phyloP scores from a whole-genome alignment of 92 coral and sea anemone genomes.

The Umimayanthus chanpuru region DNA sequence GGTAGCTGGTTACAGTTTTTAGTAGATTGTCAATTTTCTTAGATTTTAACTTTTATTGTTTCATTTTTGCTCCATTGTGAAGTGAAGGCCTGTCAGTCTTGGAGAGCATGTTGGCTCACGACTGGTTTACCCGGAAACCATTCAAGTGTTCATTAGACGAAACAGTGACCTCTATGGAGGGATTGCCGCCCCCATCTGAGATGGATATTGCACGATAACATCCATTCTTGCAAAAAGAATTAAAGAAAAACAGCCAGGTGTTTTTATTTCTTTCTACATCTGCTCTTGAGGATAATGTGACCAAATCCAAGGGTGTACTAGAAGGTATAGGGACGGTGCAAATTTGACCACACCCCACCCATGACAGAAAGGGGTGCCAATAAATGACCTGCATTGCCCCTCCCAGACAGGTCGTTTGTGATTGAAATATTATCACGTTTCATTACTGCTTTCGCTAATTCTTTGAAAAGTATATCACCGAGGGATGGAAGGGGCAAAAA shows the following conservation, averaged over 20 bases:
- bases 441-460: not conserved
- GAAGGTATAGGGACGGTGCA: not conserved
- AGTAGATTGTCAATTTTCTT: not conserved
- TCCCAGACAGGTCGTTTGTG: not conserved
- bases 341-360: conserved; percentile 31
- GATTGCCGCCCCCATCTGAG: conserved; percentile 24
- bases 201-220: conserved; percentile 18
- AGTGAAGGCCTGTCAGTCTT: conserved; percentile 13
- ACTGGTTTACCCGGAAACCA: conserved; percentile 32
- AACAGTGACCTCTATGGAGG: conserved; percentile 7
- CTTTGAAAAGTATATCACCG: not conserved
- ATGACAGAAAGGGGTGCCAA: not conserved
- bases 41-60: not conserved
- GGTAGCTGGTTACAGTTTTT: not conserved
- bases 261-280: conserved; percentile 11
- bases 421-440: not conserved
- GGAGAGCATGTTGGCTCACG: not conserved
- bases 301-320: not conserved
- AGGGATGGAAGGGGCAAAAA: not conserved
- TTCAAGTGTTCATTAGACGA: conserved; percentile 12
- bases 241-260: conserved; percentile 32
- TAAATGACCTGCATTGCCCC: not conserved
- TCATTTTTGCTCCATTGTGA: not conserved
- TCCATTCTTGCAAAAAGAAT: not conserved
- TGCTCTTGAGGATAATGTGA: not conserved